phyloP scores from a whole-genome alignment of 2,797 vertebrate species.

The Okamejei kenojei region DNA sequence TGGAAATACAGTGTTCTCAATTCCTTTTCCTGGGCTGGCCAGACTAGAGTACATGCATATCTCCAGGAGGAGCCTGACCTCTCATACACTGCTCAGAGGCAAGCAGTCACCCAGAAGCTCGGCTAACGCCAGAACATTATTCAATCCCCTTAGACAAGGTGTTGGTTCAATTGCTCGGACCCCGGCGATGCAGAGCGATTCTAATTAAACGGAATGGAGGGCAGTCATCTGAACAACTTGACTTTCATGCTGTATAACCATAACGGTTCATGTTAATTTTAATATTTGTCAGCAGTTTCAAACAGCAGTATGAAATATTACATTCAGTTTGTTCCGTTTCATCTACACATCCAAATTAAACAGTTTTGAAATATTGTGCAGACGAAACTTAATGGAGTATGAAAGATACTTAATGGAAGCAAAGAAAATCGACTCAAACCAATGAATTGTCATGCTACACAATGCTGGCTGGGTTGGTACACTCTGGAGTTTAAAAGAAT shows the following conservation, averaged over 20 bases:
- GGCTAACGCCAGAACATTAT: background rate
- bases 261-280: background rate
- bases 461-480: too few relatives aligned
- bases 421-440: background rate
- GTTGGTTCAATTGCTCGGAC: background rate
- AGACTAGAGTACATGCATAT: background rate
- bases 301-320: background rate
- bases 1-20: background rate
- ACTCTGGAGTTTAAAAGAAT: too few relatives aligned
- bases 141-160: too few relatives aligned
- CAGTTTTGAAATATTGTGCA: background rate
- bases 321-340: background rate
- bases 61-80: background rate
- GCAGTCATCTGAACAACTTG: background rate
- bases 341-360: background rate
- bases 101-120: background rate
- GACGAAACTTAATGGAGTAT: background rate
- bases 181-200: background rate
- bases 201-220: background rate
- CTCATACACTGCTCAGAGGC: background rate
- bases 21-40: background rate
- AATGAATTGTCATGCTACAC: background rate
- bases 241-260: slow-evolving; percentile 14
- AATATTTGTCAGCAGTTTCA: background rate
- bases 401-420: background rate